A percentile compares a stretch with the other conserved stretches of the same genome.
These are phyloP conservation scores for Sandelia bainsii DNA, from an alignment of 2,797 vertebrate genomes.

Conservation along the genomic window DNA sequence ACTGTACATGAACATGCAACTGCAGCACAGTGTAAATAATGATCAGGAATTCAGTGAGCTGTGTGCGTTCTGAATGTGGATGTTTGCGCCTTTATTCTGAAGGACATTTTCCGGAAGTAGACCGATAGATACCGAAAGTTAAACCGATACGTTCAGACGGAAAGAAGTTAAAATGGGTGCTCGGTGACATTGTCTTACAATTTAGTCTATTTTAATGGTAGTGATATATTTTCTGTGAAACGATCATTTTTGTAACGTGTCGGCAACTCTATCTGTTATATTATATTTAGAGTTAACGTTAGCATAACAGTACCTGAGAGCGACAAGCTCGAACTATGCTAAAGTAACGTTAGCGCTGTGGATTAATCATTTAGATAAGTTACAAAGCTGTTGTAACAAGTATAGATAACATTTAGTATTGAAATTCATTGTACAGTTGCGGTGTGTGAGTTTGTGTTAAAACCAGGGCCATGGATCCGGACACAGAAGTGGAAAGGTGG, in stretches of 20 bases:
- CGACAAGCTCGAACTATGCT: rapidly evolving
- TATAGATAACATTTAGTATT: no score
- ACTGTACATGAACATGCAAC: no score
- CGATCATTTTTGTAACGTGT: no score
- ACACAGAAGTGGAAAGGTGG: slow-evolving; percentile 58
- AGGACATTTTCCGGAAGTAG: slow-evolving; percentile 1
- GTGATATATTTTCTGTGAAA: background rate
- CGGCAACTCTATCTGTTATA: background rate
- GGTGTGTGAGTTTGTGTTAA: background rate
- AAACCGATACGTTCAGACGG: rapidly evolving
- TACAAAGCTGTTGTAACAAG: background rate
- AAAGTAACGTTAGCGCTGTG: background rate
- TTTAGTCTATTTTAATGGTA: rapidly evolving
- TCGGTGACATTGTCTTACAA: rapidly evolving
- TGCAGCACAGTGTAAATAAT: no score
- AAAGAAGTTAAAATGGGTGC: rapidly evolving
- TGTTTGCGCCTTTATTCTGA: slow-evolving; percentile 39
- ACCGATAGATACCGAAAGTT: slow-evolving; percentile 27
- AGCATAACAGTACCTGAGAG: background rate
- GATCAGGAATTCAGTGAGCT: no score
- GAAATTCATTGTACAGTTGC: rapidly evolving
- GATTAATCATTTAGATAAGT: rapidly evolving
- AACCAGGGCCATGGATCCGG: slow-evolving; percentile 50
- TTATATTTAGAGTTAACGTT: no score
- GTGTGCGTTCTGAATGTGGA: no score